Evolutionary conservation across 1,140 invertebrate genomes (phyloP), one percentile per base, ranked within the genome.

Genomic region (Arion vulgaris): DNA sequence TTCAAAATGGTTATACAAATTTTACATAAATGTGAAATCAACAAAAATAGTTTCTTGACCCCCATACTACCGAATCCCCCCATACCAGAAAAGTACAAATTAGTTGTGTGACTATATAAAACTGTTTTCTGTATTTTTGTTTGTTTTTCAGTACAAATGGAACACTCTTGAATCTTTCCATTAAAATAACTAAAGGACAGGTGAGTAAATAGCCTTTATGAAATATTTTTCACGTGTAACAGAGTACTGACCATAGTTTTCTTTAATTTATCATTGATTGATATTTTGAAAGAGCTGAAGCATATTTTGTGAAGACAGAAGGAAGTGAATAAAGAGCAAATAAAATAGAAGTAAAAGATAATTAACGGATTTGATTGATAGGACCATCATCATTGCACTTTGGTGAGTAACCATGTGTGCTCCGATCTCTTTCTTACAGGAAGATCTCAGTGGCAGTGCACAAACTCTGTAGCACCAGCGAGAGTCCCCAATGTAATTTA

Each of bases 141-240:
- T 36, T 83, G 9, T 51, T 51, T 88, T 89, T 51, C 85, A 92
- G 91, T 82, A 90, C 90, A 74, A 92, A 92, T 90, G 91, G 91
- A 7, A 91, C 90, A 66, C 80, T 92, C 11, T 49, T 92, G 5
- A 91, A 91, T 75, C 80, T 86, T 71, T 87, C 73, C 69, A 23
- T 76, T n/a, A 91, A 89, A 85, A 71, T 92, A 51, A 76, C 82
- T 28, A 91, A 91, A 86, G 89, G 89, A 72, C 84, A 88, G 82
- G 90, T 91, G 83, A 87, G 86, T 57, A 45, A 15, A 4, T 19
- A 4, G 9, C 2, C 23, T 57, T 57, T 57, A 23, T 57, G 9
- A 57, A 57, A 11, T 9, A 5, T 57, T 19, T 57, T 4, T 57
- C 23, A 9, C 9, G 53, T 2, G 2, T 23, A 4, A 57, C 15